Evolutionary conservation across 2,113 vertebrate species (phyloP).

Genomic region (Crotophaga sulcirostris): DNA sequence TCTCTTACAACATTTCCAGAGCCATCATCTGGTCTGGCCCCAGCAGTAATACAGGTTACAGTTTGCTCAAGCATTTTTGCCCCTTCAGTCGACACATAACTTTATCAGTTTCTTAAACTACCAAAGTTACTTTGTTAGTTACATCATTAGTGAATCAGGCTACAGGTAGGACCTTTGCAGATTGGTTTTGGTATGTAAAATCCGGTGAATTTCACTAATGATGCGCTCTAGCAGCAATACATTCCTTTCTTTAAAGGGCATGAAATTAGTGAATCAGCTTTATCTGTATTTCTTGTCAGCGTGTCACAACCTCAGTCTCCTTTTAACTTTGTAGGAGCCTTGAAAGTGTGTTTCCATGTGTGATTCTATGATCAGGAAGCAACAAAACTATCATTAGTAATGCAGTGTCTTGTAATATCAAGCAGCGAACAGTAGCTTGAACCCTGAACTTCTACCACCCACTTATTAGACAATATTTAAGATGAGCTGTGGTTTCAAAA

Average conservation of each 20-base stretch:
- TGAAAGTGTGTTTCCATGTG: not conserved
- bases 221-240: not conserved
- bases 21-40: not conserved
- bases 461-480: not conserved
- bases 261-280: not conserved
- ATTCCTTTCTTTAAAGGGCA: not conserved
- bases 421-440: not conserved
- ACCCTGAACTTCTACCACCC: not conserved
- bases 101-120: not conserved
- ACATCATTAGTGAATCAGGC: not conserved
- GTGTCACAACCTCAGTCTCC: not conserved
- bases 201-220: not conserved
- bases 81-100: not conserved
- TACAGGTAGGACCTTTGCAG: not conserved
- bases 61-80: not conserved
- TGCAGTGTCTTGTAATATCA: not conserved
- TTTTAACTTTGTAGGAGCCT: not conserved
- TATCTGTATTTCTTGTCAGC: not conserved
- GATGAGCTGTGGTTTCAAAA: not conserved
- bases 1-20: not conserved
- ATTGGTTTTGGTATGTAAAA: not conserved
- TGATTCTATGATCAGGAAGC: not conserved
- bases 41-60: not conserved
- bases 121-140: not conserved
- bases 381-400: not conserved